Evolutionary conservation across 2,888 invertebrate species (phyloP).

Genomic region (Catocala nupta): DNA sequence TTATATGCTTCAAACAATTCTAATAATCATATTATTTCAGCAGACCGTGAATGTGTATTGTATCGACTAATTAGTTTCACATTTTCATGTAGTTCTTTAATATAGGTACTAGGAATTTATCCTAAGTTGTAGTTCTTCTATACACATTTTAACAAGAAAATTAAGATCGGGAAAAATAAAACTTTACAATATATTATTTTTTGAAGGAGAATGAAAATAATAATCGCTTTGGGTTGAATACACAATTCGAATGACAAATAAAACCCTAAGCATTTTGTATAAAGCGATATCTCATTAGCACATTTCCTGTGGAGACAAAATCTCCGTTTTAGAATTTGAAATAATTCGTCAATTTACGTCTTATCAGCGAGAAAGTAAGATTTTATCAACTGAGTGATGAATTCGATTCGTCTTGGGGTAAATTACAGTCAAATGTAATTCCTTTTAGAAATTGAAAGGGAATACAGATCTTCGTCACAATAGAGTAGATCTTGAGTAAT

Average conservation of each 20-base stretch:
- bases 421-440: constrained; percentile 73
- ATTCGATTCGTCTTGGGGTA: constrained; percentile 60
- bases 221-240: not conserved
- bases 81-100: no score
- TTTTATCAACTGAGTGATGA: constrained; percentile 59
- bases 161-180: no score
- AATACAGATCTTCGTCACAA: constrained; percentile 74
- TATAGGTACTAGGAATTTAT: no score
- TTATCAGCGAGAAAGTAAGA: constrained; percentile 48
- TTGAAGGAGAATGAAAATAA: no score
- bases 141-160: no score
- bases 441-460: constrained; percentile 68
- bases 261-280: constrained; percentile 7
- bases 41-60: no score
- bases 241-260: constrained; percentile 1
- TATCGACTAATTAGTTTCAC: no score
- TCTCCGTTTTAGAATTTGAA: constrained; percentile 30
- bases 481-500: constrained; percentile 74
- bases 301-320: constrained; percentile 8
- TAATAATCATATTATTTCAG: no score
- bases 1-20: no score
- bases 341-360: constrained; percentile 49
- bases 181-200: no score
- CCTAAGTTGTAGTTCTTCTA: no score
- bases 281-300: constrained; percentile 13